Base-by-base conservation (phyloP, 2,113 vertebrate species). In the Rhegmatorhina hoffmannsi region DNA sequence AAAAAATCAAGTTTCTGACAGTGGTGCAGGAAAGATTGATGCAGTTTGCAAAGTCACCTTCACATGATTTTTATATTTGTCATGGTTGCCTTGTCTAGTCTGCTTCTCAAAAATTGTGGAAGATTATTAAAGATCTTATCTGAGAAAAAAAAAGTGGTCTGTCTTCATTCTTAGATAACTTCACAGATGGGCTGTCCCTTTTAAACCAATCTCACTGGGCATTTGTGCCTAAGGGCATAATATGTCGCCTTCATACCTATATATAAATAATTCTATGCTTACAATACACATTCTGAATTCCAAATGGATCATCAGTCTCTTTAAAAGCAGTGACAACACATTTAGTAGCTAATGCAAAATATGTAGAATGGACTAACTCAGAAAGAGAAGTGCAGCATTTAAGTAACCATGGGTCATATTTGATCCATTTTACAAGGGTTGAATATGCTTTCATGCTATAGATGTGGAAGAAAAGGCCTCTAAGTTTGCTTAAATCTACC, bases 51-150 rank as follows among this genome's bases (percentile, higher is more conserved):
- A 96, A 95, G 93, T 95, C 95, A 96, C 92, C 95, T 97, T 95
- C 64, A 2, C 60, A 70, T 74, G 43, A 81, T 96, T 96, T 87
- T 92, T 90, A 38, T 83, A 80, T 91, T 97, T 90, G 50, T 90
- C 77, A 77, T 91, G 72, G 74, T 86, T 95, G 36, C 69, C 44
- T 81, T 85, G 63, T 38, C 52, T 59, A 74, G 59, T 34, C 63
- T 63, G 62, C 63, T 92, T 94, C 68, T 88, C 82, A 90, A 81
- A 94, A 95, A 86, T 67, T 86, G 59, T 74, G 0, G 2, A 89
- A 89, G 84, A 90, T 92, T 91, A 95, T 96, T 94, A 90, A 90
- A 95, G 92, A 96, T 97, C n/a, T 18, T 94, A 95, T 95, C 90
- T 88, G 34, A 86, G 83, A 56, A 90, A 93, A 88, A 14, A 38